Percentiles rank a stretch among this genome's conserved stretches.
These are phyloP conservation scores for Acinonyx jubatus DNA, from an alignment of 2,113 vertebrate genomes.

Conservation along the genomic window DNA sequence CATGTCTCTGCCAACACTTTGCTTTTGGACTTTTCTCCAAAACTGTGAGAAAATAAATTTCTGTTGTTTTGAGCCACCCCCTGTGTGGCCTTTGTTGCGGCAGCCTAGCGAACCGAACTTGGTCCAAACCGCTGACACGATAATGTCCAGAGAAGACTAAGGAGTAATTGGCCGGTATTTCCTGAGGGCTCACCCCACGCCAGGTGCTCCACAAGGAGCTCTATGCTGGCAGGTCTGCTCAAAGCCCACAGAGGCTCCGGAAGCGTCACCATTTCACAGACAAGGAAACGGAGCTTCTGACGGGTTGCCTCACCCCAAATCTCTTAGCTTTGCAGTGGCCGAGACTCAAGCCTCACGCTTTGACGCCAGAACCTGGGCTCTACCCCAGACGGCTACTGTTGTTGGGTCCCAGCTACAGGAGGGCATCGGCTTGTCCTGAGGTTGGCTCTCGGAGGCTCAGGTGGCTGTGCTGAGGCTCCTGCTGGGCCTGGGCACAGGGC, in stretches of 20 bases:
- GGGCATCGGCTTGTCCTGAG: rapidly evolving
- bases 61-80: not conserved
- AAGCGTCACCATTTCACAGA: not conserved
- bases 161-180: rapidly evolving
- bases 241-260: not conserved
- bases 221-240: not conserved
- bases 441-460: not conserved
- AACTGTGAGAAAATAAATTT: not conserved
- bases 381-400: not conserved
- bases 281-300: not conserved
- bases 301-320: not conserved
- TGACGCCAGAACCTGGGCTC: not conserved
- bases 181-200: not conserved
- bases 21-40: not conserved
- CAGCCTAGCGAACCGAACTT: not conserved
- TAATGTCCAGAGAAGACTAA: not conserved
- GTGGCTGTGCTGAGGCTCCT: not conserved
- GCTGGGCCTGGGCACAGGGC: not conserved
- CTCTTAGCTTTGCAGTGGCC: not conserved
- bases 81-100: not conserved
- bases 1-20: not conserved
- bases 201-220: not conserved
- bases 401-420: not conserved
- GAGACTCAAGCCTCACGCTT: not conserved
- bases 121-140: not conserved